Evolutionary conservation across 2,113 vertebrate genomes (phyloP).

Genomic region (Megaptera novaeangliae): DNA sequence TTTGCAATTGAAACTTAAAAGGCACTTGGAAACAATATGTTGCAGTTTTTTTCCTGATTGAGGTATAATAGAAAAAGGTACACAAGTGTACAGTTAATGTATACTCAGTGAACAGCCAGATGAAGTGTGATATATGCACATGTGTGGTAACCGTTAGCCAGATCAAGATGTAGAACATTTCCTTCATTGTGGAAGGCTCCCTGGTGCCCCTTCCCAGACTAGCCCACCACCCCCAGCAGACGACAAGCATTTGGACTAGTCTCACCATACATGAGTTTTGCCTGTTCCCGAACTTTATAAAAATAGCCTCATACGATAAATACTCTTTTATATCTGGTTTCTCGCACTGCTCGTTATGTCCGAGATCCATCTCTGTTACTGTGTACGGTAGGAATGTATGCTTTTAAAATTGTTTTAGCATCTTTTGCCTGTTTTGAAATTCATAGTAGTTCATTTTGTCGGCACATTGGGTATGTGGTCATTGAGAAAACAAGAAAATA

Average conservation of each 20-base stretch:
- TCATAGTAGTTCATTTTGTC: conserved; percentile 25
- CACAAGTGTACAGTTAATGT: background rate
- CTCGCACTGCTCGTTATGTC: background rate
- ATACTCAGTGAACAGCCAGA: background rate
- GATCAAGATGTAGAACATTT: background rate
- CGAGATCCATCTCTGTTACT: background rate
- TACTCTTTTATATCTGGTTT: background rate
- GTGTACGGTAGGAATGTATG: background rate
- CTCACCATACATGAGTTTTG: background rate
- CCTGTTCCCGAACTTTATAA: background rate
- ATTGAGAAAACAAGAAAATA: background rate
- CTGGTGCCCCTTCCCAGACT: background rate
- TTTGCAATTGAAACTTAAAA: conserved; percentile 13
- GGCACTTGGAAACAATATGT: background rate
- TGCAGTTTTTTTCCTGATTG: background rate
- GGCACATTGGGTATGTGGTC: background rate
- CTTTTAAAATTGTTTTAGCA: background rate
- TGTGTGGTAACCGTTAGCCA: background rate
- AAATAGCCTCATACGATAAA: background rate
- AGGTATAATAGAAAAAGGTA: background rate
- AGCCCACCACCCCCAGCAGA: no score
- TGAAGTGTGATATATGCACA: background rate
- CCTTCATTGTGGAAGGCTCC: background rate
- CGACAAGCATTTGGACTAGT: background rate
- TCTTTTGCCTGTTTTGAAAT: conserved; percentile 46